Evolutionary conservation across 2,113 vertebrate species (phyloP), one percentile per base, ranked within the genome.

Genomic region (Oncorhynchus gorbuscha): DNA sequence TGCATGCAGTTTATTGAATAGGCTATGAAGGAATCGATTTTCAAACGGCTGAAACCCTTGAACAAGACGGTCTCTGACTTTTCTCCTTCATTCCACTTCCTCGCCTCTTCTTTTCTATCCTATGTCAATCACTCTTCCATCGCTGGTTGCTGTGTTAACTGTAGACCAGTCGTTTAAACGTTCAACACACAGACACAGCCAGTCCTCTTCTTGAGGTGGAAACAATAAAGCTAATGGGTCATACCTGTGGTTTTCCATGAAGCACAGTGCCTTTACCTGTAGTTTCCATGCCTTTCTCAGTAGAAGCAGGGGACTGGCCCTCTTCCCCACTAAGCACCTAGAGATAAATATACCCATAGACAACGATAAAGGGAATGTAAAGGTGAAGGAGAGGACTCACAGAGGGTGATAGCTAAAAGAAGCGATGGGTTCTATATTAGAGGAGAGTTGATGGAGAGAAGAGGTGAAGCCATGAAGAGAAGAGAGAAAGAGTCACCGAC

Each of bases 1-100:
- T 91, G 84, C 87, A 89, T 81, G 87, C 75, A 85, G 84, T 89
- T 90, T 87, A 85, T 89, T 88, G 88, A 83, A 90, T 89, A 79
- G 80, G 83, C 14, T 87, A 74, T 79, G 84, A 89, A 89, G 87
- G 89, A 92, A 93, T 90, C 86, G 86, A 89, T 91, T 93, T 89
- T 85, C 85, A 90, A 86, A 76, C 71, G 85, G 82, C 84, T 86
- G 84, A 90, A 91, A 90, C 85, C 89, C 88, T 85, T 89, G 87
- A 81, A 78, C 84, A 90, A 83, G 82, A 82, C 84, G 88, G 78
- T 81, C 73, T 82, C 79, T 83, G 76, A 89, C 87, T 87, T 83
- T 83, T 83, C 76, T 73, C 83, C 84, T 84, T 90, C 89, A 88
- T 90, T 89, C 89, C 84, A 85, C 80, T 86, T 85, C 81, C 83